Percentiles rank a stretch among this genome's conserved stretches.
Conservation (phyloP, 2,888 invertebrate species). For the Parnassius apollo region DNA sequence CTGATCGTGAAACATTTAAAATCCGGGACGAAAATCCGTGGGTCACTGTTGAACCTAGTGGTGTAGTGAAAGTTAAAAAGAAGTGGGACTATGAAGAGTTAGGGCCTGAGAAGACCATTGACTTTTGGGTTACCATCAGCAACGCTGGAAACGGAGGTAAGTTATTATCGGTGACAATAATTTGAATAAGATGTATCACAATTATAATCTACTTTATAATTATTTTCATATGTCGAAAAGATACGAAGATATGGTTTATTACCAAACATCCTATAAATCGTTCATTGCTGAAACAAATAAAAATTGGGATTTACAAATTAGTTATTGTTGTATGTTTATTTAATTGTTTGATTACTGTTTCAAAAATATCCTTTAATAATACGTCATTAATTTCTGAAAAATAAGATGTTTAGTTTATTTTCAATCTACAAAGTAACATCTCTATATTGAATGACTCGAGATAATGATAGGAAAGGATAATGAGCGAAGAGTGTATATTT, state of each 20-base stretch:
- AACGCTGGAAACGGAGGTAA: conserved; percentile 94
- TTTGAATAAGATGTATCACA: too few species aligned
- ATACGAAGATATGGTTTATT: too few species aligned
- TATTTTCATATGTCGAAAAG: too few species aligned
- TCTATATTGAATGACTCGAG: conserved; percentile 61
- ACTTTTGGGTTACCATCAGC: conserved; percentile 97
- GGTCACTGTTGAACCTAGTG: conserved; percentile 95
- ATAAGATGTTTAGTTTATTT: not conserved
- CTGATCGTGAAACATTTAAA: conserved; percentile 95
- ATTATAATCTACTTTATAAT: too few species aligned
- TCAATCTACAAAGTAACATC: conserved; percentile 43
- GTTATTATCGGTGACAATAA: conserved; percentile 37
- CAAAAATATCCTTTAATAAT: too few species aligned
- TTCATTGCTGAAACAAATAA: too few species aligned
- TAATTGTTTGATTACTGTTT: too few species aligned
- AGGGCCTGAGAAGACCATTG: conserved; percentile 96
- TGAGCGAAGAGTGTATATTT: conserved; percentile 29
- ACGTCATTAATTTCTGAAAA: too few species aligned
- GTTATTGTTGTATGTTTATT: too few species aligned
- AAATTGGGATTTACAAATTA: too few species aligned
- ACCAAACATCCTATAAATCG: too few species aligned
- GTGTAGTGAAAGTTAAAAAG: conserved; percentile 95
- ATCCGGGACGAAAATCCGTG: conserved; percentile 96
- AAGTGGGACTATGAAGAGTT: conserved; percentile 98
- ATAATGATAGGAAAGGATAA: conserved; percentile 27